Base-by-base conservation (phyloP, 2,888 invertebrate species). In the Notodonta dromedarius region DNA sequence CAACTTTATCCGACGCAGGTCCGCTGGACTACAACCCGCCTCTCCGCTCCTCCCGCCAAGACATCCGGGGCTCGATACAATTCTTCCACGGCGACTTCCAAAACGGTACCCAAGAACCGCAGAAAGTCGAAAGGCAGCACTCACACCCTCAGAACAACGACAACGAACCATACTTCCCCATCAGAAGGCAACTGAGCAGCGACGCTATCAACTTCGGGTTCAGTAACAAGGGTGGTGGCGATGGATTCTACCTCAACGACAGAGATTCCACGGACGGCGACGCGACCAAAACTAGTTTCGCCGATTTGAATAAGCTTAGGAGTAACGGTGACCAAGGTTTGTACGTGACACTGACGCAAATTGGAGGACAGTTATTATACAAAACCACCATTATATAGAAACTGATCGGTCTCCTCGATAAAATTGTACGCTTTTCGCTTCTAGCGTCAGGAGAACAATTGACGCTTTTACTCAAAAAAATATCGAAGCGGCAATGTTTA, bases 11-110 rank as follows among this genome's bases (percentile, higher is more conserved):
- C n/a, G 11, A 46, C n/a, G 7, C 84, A 94, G 94, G 89, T 66
- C 94, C 93, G 0, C 76, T 94, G 51, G 96, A 96, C 65, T 95
- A 96, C 66, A 96, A 96, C 59, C 94, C 95, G 46, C 96, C 96
- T 0, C 94, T 96, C 1, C 95, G 97, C 58, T 96, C 97, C 12
- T 96, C 96, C 52, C 94, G 96, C 48, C 96, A 97, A 74, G 97
- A 97, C 89, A 96, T 96, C 55, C 94, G 95, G 68, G 96, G 96
- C 69, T 95, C 96, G 32, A 91, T 96, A 66, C 95, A 96, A 81
- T 88, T 96, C 76, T 95, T 96, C 79, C 96, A 96, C 84, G 96
- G 94, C 54, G 95, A 95, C 71, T 88, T 76, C 71, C 88, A 88
- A 61, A 92, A 93, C 76, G 92, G 91, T 48, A 70, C 79, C 6